Base-by-base conservation (phyloP, 2,888 invertebrate species). In the Callosobruchus maculatus region DNA sequence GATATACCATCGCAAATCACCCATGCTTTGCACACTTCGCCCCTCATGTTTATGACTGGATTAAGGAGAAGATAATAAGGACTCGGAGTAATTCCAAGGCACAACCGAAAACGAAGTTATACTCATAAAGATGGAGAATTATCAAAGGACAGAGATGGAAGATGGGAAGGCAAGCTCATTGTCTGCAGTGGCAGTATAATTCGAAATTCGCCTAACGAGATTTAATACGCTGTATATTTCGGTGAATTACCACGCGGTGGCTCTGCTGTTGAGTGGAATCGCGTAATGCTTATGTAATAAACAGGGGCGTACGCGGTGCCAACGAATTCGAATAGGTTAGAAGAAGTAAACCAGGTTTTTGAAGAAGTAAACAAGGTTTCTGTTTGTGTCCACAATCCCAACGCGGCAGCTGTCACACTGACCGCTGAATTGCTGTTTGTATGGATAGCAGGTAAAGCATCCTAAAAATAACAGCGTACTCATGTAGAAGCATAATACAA, bases 61-160 rank as follows among this genome's bases (percentile, higher is more conserved):
- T 85, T 83, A 84, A 79, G 75, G 78, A 77, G 80, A 79, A 81
- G 80, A 83, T 83, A 83, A 85, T 84, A 83, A 84, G 78, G 82
- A 81, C 83, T 84, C 84, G 84, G 82, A 82, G 83, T 85, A 85
- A 85, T 85, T 85, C 84, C 81, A 83, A 83, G 82, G 83, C 80
- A 80, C 80, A 78, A 84, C 81, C 80, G 82, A 83, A 85, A 85
- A 85, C 83, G 83, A 84, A 85, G 83, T 85, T 85, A 85, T 82
- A 49, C 13, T 49, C 49, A 18, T 49, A 81, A 84, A 84, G 83
- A 84, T 83, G 81, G 82, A 75, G 78, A 79, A 78, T 77, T 77
- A 78, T 79, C 82, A 82, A 83, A 83, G 82, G 80, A 81, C 79
- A 49, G 49, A 18, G 18, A 49, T 5, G 18, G 49, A 49, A 9